Evolutionary conservation across 2,888 invertebrate species (phyloP), one percentile per base, ranked within the genome.

Genomic region (Oligia strigilis): DNA sequence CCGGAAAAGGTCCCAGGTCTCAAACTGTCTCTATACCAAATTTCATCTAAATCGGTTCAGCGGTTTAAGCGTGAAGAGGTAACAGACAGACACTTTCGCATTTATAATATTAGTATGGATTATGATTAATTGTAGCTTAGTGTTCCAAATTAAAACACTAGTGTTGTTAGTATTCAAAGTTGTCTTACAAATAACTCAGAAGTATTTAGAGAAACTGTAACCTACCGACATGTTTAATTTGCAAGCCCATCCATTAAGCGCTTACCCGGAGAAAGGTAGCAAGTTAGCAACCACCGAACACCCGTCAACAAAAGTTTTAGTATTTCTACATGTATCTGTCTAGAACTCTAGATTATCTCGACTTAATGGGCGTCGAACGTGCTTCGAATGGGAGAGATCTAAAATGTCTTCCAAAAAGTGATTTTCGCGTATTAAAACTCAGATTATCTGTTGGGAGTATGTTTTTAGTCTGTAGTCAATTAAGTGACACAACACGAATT

Each of bases 361-460:
- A 52, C 72, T 69, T 77, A 86, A 87, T 88, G 88, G 78, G 80
- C 66, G 65, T 13, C 49, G 73, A 73, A 85, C 89, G 88, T 89
- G 89, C 80, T 60, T 17, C 17, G 78, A 82, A 85, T 87, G 74
- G 60, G 5, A 72, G 19, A 82, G 9, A 43, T 60, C 49, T 64
- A 66, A 75, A 75, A 71, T 77, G 36, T 81, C 71, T 69, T 73
- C 29, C 65, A 73, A 88, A 88, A 86, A 71, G 64, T 79, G 80
- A 80, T 82, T 86, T 88, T 76, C 72, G 72, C 76, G 71, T 73
- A 86, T 86, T 78, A 78, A 60, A 75, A 40, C 65, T 70, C 17
- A 71, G 75, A 36, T 36, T 36, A 82, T 77, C 29, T 29, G 29
- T 29, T 29, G 29, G 1, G 29, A 29, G 29, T 29, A 29, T 29